Conservation (phyloP, 2,888 invertebrate genomes). For the Antitype chi region DNA sequence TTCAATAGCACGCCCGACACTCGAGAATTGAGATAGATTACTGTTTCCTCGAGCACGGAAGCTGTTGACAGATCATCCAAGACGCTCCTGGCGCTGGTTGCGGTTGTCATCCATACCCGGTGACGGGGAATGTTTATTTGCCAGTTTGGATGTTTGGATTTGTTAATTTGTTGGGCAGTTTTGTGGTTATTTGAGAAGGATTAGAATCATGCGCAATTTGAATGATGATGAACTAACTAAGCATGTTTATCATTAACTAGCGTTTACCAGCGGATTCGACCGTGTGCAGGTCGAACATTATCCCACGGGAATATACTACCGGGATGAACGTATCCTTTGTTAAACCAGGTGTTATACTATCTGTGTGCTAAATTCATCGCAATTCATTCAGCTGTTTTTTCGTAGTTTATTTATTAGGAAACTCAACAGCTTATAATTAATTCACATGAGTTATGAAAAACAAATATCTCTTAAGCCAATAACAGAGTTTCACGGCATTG, state of each 20-base stretch:
- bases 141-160: not conserved
- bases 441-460: no score
- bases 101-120: constrained; percentile 1
- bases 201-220: not conserved
- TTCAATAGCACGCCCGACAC: constrained; percentile 50
- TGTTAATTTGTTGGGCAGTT: not conserved
- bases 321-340: no score
- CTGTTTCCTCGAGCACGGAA: constrained; percentile 55
- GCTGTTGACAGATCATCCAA: constrained; percentile 62
- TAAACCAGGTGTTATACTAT: no score
- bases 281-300: no score
- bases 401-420: no score
- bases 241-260: not conserved
- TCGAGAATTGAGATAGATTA: constrained; percentile 64
- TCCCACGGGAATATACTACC: no score
- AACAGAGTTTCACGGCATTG: no score
- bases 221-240: not conserved
- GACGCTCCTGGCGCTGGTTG: constrained; percentile 23
- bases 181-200: not conserved
- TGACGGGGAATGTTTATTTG: not conserved
- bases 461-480: no score
- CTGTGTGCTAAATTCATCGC: no score
- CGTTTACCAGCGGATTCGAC: no score
- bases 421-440: no score
- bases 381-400: no score